Evolutionary conservation across 64 coral and sea anemone genomes (phyloP).

Genomic region (Exaiptasia diaphana): DNA sequence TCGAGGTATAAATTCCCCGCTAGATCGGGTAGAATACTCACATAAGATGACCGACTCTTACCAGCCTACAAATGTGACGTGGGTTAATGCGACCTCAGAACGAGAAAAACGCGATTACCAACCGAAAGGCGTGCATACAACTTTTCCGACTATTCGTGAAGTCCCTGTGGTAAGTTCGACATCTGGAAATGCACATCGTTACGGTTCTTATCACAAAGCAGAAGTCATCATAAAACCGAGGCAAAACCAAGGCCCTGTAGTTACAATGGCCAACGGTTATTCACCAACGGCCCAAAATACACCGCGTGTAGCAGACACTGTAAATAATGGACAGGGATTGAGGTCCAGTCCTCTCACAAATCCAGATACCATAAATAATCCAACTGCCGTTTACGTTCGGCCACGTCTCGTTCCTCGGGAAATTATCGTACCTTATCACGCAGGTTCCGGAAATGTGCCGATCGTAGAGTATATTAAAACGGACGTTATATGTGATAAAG

Average conservation of each 20-base stretch:
- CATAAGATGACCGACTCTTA: neutral
- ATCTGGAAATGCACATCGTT: neutral
- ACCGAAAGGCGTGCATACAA: neutral
- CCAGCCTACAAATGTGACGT: neutral
- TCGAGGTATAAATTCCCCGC: neutral
- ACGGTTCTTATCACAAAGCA: neutral
- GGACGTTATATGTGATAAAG: constrained; percentile 65
- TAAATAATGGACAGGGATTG: neutral
- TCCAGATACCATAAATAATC: constrained; percentile 67
- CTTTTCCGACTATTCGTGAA: neutral
- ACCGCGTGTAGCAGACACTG: neutral
- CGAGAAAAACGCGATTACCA: neutral
- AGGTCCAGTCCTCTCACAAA: neutral
- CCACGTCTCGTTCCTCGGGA: constrained; percentile 75
- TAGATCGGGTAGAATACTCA: neutral
- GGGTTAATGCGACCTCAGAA: neutral
- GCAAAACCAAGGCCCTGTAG: neutral
- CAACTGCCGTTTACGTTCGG: constrained; percentile 72
- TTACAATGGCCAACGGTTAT: neutral
- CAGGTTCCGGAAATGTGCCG: constrained; percentile 35
- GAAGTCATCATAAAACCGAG: neutral
- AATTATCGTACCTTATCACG: constrained; percentile 57
- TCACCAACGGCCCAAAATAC: neutral
- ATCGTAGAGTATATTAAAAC: constrained; percentile 90
- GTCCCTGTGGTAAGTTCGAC: neutral